Conservation (phyloP, 2,113 vertebrate species). For the Cyanoramphus novaezelandiae region DNA sequence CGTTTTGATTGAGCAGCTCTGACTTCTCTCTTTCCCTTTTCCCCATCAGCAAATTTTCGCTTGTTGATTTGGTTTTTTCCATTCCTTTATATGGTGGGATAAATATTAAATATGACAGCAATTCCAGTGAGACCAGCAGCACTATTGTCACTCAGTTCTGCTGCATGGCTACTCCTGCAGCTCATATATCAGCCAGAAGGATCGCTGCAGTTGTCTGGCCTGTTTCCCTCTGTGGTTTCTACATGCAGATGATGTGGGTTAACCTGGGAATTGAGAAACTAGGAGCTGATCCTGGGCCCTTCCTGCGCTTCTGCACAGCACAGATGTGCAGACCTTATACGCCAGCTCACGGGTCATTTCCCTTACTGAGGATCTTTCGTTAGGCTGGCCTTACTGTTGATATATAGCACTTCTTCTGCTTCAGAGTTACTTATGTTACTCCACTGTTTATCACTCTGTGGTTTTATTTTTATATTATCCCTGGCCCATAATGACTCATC, state of each 20-base stretch:
- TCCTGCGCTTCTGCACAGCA: not conserved
- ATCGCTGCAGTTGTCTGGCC: not conserved
- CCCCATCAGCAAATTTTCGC: not conserved
- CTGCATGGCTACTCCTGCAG: not conserved
- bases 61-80: not conserved
- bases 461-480: conserved; percentile 74
- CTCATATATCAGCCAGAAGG: not conserved
- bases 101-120: conserved; percentile 16
- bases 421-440: conserved; percentile 52
- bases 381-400: not conserved
- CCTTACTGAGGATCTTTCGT: not conserved
- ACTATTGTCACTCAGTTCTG: not conserved
- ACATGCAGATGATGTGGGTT: not conserved
- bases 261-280: not conserved
- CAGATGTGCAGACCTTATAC: not conserved
- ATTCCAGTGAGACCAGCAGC: not conserved
- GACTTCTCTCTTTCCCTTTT: not conserved
- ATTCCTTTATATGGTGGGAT: not conserved
- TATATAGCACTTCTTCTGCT: conserved; percentile 13
- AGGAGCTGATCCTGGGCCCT: not conserved
- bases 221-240: not conserved
- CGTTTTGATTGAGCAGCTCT: not conserved
- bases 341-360: not conserved
- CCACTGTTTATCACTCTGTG: conserved; percentile 60
- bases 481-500: conserved; percentile 70